A percentile compares a stretch with the other conserved stretches of the same genome.
Conservation (phyloP, 2,888 invertebrate genomes). For the Actias luna region DNA sequence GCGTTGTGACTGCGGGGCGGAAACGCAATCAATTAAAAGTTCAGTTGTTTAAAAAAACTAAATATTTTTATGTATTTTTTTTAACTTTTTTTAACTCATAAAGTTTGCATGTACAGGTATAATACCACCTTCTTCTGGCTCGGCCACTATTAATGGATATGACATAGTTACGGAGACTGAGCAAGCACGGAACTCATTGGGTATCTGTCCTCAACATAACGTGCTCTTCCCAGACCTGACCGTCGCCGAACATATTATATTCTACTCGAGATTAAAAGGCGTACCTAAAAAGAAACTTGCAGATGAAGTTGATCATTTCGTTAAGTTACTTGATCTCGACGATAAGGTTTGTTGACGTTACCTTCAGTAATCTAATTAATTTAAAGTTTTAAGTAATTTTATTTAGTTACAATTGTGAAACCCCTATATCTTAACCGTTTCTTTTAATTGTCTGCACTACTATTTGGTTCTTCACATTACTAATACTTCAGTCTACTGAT, state of each 20-base stretch:
- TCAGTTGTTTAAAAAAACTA: too few relatives aligned
- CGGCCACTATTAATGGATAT: slow-evolving; percentile 87
- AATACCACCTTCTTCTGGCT: slow-evolving; percentile 86
- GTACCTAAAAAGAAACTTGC: slow-evolving; percentile 74
- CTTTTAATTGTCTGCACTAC: too few relatives aligned
- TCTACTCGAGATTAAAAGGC: slow-evolving; percentile 90
- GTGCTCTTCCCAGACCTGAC: slow-evolving; percentile 92
- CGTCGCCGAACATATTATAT: slow-evolving; percentile 91
- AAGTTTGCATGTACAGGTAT: slow-evolving; percentile 68
- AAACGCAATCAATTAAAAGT: too few relatives aligned
- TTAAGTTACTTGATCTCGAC: slow-evolving; percentile 84
- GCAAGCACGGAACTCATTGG: slow-evolving; percentile 87
- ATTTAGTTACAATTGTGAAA: too few relatives aligned
- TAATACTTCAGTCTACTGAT: too few relatives aligned
- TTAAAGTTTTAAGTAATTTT: background rate
- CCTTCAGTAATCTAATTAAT: background rate
- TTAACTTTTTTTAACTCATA: background rate
- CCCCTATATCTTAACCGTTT: too few relatives aligned
- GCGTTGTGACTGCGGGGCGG: too few relatives aligned
- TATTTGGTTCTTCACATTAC: too few relatives aligned
- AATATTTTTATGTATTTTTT: too few relatives aligned
- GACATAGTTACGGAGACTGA: slow-evolving; percentile 86
- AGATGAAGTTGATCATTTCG: slow-evolving; percentile 85
- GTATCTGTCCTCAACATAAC: slow-evolving; percentile 94
- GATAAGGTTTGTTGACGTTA: slow-evolving; percentile 76